These are phyloP conservation scores for Pteronura brasiliensis DNA, from an alignment of 2,113 vertebrate species.

Conservation along the genomic window DNA sequence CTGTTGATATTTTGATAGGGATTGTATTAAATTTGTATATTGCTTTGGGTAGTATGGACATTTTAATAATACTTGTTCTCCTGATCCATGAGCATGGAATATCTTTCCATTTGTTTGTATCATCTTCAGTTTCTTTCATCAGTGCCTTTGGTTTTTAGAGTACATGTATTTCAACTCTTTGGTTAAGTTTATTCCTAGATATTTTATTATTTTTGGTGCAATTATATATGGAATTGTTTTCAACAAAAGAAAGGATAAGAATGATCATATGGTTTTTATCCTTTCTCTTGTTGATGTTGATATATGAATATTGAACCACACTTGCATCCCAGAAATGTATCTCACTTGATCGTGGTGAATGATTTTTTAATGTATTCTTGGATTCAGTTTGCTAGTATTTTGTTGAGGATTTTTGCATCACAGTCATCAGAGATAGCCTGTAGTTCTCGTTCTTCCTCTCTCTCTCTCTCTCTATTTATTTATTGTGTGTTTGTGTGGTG, in stretches of 20 bases:
- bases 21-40: neutral
- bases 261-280: neutral
- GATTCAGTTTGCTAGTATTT: neutral
- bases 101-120: neutral
- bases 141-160: neutral
- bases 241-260: no score
- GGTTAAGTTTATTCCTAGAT: neutral
- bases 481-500: no score
- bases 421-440: neutral
- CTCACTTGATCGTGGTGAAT: neutral
- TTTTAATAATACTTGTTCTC: neutral
- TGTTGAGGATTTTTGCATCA: neutral
- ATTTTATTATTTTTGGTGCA: neutral
- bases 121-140: neutral
- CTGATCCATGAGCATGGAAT: neutral
- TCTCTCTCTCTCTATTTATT: no score
- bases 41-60: neutral
- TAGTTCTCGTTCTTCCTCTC: neutral
- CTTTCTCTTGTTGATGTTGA: neutral
- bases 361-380: neutral
- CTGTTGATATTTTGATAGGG: neutral
- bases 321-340: neutral
- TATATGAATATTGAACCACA: neutral
- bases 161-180: neutral
- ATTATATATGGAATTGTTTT: neutral